Conservation (phyloP, 2,888 invertebrate species). For the Ophioninae sp. region DNA sequence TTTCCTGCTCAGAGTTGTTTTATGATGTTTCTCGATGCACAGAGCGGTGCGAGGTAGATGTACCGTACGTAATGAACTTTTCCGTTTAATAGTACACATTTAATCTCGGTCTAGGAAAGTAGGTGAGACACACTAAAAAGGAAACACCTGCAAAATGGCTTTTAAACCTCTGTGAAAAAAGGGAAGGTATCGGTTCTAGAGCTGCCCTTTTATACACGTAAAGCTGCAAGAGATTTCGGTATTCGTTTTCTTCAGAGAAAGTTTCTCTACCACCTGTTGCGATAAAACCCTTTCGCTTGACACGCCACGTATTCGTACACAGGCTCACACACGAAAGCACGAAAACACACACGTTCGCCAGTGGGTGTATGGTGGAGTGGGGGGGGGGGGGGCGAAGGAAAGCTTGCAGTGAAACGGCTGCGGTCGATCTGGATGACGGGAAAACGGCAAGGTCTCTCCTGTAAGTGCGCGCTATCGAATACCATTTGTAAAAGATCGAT, state of each 20-base stretch:
- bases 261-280: slow-evolving; percentile 71
- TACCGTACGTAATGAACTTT: neutral
- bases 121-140: neutral
- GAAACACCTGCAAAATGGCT: slow-evolving; percentile 19
- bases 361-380: no score
- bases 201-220: slow-evolving; percentile 17
- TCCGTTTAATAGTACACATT: neutral
- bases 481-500: slow-evolving; percentile 39
- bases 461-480: slow-evolving; percentile 45
- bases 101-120: neutral
- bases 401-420: slow-evolving; percentile 12
- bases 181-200: slow-evolving; percentile 16
- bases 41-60: neutral
- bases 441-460: slow-evolving; percentile 12
- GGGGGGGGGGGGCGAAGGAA: neutral
- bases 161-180: slow-evolving; percentile 40
- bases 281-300: slow-evolving; percentile 69
- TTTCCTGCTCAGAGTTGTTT: neutral
- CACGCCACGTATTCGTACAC: slow-evolving; percentile 48
- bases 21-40: neutral
- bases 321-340: slow-evolving; percentile 2
- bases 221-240: neutral
- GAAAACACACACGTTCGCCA: neutral
- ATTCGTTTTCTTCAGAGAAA: slow-evolving; percentile 32
- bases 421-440: slow-evolving; percentile 30